Conservation (phyloP, 2,113 vertebrate genomes). For the Lasiurus cinereus region DNA sequence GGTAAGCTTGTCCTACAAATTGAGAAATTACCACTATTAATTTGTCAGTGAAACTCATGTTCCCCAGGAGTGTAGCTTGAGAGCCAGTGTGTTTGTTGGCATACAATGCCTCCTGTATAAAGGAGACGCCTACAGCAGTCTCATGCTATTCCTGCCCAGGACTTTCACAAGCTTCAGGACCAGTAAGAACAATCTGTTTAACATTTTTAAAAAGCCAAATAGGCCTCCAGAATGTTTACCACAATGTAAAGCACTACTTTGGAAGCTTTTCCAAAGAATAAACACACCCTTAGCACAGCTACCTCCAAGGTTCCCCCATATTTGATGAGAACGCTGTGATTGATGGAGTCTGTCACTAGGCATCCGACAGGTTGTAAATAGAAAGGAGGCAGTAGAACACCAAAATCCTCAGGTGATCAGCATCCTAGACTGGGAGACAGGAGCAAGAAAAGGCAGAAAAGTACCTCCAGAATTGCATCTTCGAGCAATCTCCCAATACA, state of each 20-base stretch:
- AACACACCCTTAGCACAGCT: not conserved
- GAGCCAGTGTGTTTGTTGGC: accelerated
- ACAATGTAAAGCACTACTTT: not conserved
- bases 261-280: not conserved
- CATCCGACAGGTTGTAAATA: not conserved
- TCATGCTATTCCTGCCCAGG: no score
- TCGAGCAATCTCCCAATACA: conserved; percentile 98
- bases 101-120: not conserved
- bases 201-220: not conserved
- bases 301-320: not conserved
- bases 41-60: not conserved
- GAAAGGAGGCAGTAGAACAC: conserved; percentile 21
- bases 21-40: conserved; percentile 2
- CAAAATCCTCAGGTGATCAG: not conserved
- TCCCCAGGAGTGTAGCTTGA: not conserved
- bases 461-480: conserved; percentile 97
- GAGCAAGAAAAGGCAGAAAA: conserved; percentile 45
- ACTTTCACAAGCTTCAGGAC: not conserved
- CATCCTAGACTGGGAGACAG: conserved; percentile 31
- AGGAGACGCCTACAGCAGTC: not conserved
- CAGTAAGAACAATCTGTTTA: not conserved
- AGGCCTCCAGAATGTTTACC: not conserved
- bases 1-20: not conserved
- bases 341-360: not conserved
- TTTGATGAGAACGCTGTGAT: not conserved